Conservation (phyloP, 2,888 invertebrate species). For the Lissonota sp. region DNA sequence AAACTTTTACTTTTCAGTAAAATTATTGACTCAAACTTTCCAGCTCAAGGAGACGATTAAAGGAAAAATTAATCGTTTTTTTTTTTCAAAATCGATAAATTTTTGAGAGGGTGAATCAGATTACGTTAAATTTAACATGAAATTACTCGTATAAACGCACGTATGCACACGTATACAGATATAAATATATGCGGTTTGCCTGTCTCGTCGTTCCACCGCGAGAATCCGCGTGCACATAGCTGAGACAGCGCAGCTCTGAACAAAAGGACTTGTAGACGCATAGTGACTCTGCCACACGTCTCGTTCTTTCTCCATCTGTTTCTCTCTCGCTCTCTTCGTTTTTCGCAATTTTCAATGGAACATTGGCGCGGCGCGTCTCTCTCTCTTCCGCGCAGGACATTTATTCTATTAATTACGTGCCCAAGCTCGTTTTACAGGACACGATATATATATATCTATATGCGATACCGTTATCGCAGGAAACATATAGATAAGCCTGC, state of each 20-base stretch:
- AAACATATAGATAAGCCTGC: not conserved
- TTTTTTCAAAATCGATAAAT: not conserved
- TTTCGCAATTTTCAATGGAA: conserved; percentile 51
- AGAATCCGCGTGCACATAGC: conserved; percentile 25
- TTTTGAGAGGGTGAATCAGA: not conserved
- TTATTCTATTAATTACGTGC: conserved; percentile 63
- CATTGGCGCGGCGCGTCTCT: conserved; percentile 32
- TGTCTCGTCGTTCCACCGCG: conserved; percentile 23
- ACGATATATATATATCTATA: conserved; percentile 12
- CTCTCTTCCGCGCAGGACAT: conserved; percentile 43
- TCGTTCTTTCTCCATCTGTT: conserved; percentile 8
- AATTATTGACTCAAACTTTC: not conserved
- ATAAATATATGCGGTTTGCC: not conserved
- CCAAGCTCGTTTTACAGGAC: conserved; percentile 25
- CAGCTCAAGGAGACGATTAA: not conserved
- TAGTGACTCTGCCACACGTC: conserved; percentile 58
- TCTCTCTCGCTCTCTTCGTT: conserved; percentile 30
- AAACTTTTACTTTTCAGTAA: too few relatives aligned
- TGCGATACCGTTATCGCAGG: conserved; percentile 27
- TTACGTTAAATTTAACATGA: conserved; percentile 1
- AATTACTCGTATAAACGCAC: conserved; percentile 16
- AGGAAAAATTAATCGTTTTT: not conserved
- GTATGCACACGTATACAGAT: conserved; percentile 21
- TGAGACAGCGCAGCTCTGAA: conserved; percentile 45
- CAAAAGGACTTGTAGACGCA: conserved; percentile 62